Evolutionary conservation across 2,888 invertebrate genomes (phyloP).

Genomic region (Agonopterix alstromeriana): DNA sequence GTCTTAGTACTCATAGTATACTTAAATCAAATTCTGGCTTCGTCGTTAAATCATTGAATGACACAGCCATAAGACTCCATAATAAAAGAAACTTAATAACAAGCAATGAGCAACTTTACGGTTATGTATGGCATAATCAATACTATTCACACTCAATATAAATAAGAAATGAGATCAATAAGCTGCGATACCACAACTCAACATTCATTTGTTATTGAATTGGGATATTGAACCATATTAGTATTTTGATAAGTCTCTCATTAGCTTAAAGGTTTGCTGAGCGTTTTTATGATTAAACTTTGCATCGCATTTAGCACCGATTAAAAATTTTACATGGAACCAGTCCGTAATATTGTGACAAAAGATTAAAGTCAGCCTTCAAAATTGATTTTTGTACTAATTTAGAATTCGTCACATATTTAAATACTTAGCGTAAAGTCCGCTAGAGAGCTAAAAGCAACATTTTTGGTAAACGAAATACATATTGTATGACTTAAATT

Average conservation of each 20-base stretch:
- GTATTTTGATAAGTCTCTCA: too few relatives aligned
- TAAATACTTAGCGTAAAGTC: conserved; percentile 27
- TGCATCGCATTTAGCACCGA: background rate
- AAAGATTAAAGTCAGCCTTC: conserved; percentile 16
- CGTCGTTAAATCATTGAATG: conserved; percentile 2
- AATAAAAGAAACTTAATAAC: conserved; percentile 26
- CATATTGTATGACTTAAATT: conserved; percentile 32
- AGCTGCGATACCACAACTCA: conserved; percentile 20
- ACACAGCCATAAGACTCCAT: conserved; percentile 38
- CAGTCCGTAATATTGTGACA: conserved; percentile 17
- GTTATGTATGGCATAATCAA: conserved; percentile 60
- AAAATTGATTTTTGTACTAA: conserved; percentile 36
- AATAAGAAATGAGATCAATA: conserved; percentile 69
- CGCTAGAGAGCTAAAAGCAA: conserved; percentile 57
- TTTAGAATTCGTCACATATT: conserved; percentile 27
- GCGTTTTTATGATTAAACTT: too few relatives aligned
- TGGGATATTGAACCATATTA: too few relatives aligned
- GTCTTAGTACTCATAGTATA: too few relatives aligned
- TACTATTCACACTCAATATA: conserved; percentile 55
- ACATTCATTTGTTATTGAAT: conserved; percentile 5
- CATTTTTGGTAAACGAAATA: conserved; percentile 35
- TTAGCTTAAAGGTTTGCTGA: too few relatives aligned
- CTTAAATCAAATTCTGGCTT: background rate
- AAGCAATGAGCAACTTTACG: conserved; percentile 50
- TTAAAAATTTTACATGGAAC: conserved; percentile 3